Evolutionary conservation across 2,888 invertebrate genomes (phyloP), one percentile per base, ranked within the genome.

Genomic region (Mycogona germanica): DNA sequence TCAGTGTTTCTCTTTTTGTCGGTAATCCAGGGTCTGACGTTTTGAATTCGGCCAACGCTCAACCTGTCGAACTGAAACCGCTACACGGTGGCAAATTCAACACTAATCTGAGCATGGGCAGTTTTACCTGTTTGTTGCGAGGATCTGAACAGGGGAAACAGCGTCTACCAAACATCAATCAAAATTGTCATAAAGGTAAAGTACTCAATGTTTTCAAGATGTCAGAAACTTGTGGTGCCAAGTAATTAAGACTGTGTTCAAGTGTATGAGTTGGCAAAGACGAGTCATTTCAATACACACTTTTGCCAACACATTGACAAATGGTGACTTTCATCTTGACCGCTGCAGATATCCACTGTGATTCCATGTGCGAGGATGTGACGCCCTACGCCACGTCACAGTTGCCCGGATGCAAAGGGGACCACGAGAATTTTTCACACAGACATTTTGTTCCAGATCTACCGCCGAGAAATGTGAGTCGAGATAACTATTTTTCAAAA

Each of bases 381-480:
- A 54, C 49, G 30, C 54, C 54, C 17, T 54, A 54, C 23, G 54
- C 54, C 25, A 54, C 54, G 30, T 49, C 54, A 14, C 54, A 54
- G 32, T 49, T 54, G 25, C 32, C 47, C 21, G 54, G 54, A 9
- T 54, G 37, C 19, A 48, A 49, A 30, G 44, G 32, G n/a, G 54
- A 54, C 17, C 28, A 46, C 23, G 26, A 35, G 9, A 28, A 35
- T 9, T 52, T 52, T 52, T 28, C 29, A 25, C 47, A 50, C 41
- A 49, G 54, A 32, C 48, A 37, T 49, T 49, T 42, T 42, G 49
- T 23, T 23, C 41, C 48, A 23, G 54, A 54, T 9, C 37, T 41
- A 17, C 42, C 42, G 14, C 41, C 26, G 19, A 48, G 49, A 50
- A 54, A 54, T 37, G 54, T 54, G 35, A 54, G 54, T 52, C 35